Percentiles rank a stretch among this genome's conserved stretches.
Conservation (phyloP, 2,888 invertebrate species). For the Hypsopygia costalis region DNA sequence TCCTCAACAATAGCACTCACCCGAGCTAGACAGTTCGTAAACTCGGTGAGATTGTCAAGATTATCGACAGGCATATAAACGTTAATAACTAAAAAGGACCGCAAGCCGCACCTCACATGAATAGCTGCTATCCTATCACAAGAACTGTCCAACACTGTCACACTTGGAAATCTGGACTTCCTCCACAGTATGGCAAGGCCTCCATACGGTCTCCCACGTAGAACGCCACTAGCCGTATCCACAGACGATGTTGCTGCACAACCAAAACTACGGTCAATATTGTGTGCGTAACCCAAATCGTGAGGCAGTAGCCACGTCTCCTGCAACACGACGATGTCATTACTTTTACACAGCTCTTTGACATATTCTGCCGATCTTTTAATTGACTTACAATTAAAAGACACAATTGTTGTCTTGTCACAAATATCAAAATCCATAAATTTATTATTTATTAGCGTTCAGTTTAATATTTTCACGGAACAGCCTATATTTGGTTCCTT, state of each 20-base stretch:
- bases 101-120: not conserved
- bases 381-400: not conserved
- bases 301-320: not conserved
- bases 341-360: not conserved
- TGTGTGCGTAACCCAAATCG: not conserved
- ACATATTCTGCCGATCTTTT: not conserved
- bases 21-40: not conserved
- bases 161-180: not conserved
- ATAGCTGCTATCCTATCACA: not conserved
- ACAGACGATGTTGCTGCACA: not conserved
- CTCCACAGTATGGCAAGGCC: too few relatives aligned
- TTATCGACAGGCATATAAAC: not conserved
- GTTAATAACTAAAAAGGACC: not conserved
- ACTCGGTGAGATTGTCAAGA: not conserved
- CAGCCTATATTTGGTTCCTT: slow-evolving; percentile 2
- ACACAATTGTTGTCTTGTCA: too few relatives aligned
- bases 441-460: too few relatives aligned
- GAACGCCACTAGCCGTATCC: too few relatives aligned
- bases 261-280: not conserved
- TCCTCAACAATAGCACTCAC: slow-evolving; percentile 8
- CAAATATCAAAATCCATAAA: too few relatives aligned
- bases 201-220: too few relatives aligned
- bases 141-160: not conserved
- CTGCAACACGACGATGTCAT: not conserved
- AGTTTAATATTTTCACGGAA: not conserved